Evolutionary conservation across 2,888 invertebrate genomes (phyloP).

Genomic region (Trichopoda pennipes): DNA sequence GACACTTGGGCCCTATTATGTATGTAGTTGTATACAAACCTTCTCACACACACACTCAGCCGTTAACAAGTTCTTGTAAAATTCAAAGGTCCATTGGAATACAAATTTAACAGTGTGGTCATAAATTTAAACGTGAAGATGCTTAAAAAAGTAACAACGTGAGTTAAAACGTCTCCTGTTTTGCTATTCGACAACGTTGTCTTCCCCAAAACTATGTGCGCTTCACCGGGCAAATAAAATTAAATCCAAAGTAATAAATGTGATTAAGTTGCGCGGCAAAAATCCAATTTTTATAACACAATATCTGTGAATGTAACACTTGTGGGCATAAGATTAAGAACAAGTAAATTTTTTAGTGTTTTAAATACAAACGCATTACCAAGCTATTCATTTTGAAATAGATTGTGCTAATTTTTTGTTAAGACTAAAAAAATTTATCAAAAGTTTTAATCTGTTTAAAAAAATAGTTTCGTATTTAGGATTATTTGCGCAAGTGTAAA

Average conservation of each 20-base stretch:
- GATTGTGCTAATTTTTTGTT: no score
- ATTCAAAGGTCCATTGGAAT: slow-evolving; percentile 55
- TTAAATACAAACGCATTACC: neutral
- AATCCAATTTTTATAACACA: slow-evolving; percentile 62
- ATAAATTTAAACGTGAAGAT: slow-evolving; percentile 58
- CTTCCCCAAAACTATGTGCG: slow-evolving; percentile 37
- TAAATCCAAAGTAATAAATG: slow-evolving; percentile 63
- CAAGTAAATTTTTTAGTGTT: neutral
- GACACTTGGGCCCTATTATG: slow-evolving; percentile 67
- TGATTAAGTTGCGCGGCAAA: slow-evolving; percentile 68
- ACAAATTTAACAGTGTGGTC: slow-evolving; percentile 58
- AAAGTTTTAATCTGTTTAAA: no score
- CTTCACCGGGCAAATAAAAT: slow-evolving; percentile 55
- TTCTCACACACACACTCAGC: neutral
- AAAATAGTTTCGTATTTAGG: no score
- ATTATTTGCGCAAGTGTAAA: slow-evolving; percentile 8
- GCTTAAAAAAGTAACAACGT: slow-evolving; percentile 46
- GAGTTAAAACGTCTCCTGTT: slow-evolving; percentile 43
- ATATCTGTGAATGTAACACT: slow-evolving; percentile 6
- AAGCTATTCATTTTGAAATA: neutral
- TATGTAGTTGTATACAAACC: slow-evolving; percentile 29
- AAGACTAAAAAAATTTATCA: no score
- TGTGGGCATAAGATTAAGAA: neutral
- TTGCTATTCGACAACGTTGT: slow-evolving; percentile 33
- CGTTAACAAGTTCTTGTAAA: slow-evolving; percentile 23